Percentiles rank a stretch among this genome's conserved stretches.
Evolutionary conservation across 2,888 invertebrate species (phyloP).

Genomic region (Chymomyza amoena): DNA sequence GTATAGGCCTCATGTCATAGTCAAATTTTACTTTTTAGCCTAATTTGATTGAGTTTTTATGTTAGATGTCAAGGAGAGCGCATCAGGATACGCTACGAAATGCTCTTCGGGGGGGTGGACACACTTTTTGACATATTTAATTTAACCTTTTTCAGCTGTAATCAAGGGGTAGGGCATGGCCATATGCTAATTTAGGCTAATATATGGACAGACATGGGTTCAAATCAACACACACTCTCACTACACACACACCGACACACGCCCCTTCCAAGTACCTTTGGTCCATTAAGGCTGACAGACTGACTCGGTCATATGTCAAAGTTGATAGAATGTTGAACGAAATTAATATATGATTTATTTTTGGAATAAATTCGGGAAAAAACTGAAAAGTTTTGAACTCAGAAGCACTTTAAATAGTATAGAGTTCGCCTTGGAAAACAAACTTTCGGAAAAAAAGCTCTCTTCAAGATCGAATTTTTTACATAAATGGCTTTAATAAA

Average conservation of each 20-base stretch:
- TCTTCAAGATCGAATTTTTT: too few relatives aligned
- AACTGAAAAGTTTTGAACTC: too few relatives aligned
- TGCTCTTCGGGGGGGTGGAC: neutral
- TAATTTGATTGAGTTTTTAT: constrained; percentile 70
- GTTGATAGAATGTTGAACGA: too few relatives aligned
- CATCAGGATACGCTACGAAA: neutral
- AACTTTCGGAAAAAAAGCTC: too few relatives aligned
- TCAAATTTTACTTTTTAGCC: constrained; percentile 20
- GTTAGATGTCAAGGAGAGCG: constrained; percentile 49
- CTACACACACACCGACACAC: too few relatives aligned
- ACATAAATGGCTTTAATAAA: too few relatives aligned
- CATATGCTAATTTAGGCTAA: neutral
- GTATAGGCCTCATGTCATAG: neutral
- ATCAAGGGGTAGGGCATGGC: neutral
- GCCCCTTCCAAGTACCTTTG: constrained; percentile 5
- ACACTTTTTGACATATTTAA: constrained; percentile 28
- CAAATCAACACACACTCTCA: neutral
- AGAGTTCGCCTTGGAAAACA: too few relatives aligned
- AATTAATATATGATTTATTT: too few relatives aligned
- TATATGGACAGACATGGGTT: constrained; percentile 20
- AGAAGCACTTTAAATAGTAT: too few relatives aligned
- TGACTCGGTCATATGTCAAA: constrained; percentile 12
- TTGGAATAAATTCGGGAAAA: too few relatives aligned
- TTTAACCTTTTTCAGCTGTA: constrained; percentile 38
- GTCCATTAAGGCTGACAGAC: neutral